These are phyloP conservation scores for Pholis gunnellus DNA, from an alignment of 2,113 vertebrate species.

Conservation along the genomic window DNA sequence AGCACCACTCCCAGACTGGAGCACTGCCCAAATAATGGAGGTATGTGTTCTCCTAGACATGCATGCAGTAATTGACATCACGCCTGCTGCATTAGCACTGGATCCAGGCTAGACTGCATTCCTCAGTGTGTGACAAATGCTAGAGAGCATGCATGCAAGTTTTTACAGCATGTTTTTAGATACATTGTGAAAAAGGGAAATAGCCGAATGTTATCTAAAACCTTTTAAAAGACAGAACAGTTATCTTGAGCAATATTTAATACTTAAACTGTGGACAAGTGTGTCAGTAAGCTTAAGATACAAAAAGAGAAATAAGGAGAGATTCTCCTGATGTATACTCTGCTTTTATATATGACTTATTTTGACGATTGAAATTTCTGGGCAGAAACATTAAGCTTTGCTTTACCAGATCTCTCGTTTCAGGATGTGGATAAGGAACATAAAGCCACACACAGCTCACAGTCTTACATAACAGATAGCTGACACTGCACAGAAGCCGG, in stretches of 20 bases:
- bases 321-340: no score
- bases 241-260: background rate
- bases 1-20: slow-evolving; percentile 27
- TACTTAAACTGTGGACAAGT: background rate
- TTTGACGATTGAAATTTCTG: background rate
- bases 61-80: slow-evolving; percentile 77
- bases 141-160: background rate
- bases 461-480: background rate
- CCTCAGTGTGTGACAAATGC: slow-evolving; percentile 21
- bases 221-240: background rate
- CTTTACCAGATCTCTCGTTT: background rate
- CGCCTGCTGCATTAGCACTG: slow-evolving; percentile 64
- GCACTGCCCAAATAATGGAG: slow-evolving; percentile 17
- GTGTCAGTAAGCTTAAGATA: background rate
- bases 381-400: background rate
- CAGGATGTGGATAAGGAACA: background rate
- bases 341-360: background rate
- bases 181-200: background rate
- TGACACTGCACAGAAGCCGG: background rate
- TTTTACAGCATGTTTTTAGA: background rate
- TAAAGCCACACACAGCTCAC: background rate
- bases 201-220: background rate
- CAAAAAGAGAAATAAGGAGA: background rate
- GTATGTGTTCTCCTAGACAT: slow-evolving; percentile 32
- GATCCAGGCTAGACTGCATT: slow-evolving; percentile 36